Evolutionary conservation across 2,113 vertebrate genomes (phyloP).

Genomic region (Meles meles): DNA sequence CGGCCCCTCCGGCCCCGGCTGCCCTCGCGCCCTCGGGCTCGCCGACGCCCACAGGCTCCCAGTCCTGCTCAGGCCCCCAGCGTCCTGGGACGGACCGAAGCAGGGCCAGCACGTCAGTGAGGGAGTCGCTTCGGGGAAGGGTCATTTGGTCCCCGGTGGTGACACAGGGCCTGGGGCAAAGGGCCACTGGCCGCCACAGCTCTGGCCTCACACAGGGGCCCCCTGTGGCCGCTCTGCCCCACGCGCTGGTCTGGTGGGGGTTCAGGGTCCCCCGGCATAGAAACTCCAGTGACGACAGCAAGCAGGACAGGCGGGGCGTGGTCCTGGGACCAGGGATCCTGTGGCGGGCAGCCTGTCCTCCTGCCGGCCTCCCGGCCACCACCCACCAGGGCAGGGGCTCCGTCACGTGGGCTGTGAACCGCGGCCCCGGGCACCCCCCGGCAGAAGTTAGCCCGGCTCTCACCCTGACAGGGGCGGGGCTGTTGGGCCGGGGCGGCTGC

Average conservation of each 20-base stretch:
- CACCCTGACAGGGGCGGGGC: not conserved
- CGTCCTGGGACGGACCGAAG: rapidly evolving
- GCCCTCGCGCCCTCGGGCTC: rapidly evolving
- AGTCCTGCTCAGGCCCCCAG: not conserved
- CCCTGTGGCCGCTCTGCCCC: not conserved
- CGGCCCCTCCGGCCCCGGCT: rapidly evolving
- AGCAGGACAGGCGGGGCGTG: not conserved
- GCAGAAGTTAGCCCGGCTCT: not conserved
- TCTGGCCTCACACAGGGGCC: not conserved
- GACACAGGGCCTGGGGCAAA: rapidly evolving
- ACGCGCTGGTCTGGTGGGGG: not conserved
- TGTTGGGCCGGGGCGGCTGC: too few relatives aligned
- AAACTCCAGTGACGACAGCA: not conserved
- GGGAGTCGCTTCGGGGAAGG: not conserved
- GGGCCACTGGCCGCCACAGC: rapidly evolving
- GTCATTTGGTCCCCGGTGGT: too few relatives aligned
- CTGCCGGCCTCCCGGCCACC: not conserved
- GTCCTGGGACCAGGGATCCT: not conserved
- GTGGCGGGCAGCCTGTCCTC: too few relatives aligned
- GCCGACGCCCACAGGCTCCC: rapidly evolving
- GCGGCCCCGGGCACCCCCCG: not conserved
- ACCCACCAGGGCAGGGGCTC: not conserved
- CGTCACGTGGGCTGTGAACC: rapidly evolving
- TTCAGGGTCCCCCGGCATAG: not conserved
- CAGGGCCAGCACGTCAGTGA: not conserved